Base-by-base conservation (phyloP, 2,113 vertebrate genomes). In the Tachysurus fulvidraco region DNA sequence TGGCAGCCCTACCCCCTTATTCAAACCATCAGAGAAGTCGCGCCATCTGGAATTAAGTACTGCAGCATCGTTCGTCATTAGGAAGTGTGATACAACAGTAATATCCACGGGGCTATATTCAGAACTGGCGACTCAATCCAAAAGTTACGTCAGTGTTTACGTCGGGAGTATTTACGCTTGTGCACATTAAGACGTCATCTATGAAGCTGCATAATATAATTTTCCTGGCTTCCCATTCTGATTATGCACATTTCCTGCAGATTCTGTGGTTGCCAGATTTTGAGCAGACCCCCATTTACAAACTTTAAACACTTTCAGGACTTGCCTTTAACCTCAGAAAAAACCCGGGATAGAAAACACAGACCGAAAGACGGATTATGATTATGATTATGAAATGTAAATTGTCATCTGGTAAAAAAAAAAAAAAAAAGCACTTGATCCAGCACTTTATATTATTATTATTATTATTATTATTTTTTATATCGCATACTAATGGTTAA, bases 1-100 rank as follows among this genome's bases (percentile, higher is more conserved):
- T 25, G 4, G 41, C 23, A 44, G 28, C 65, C 74, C 83, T 12
- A 41, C 28, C 65, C 65, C 80, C 55, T 80, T 64, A 57, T 44
- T n/a, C 46, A 14, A 65, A 77, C 1, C 67, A 36, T 78, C 73
- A 46, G 74, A 60, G 25, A 28, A 64, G 64, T 50, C 65, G 9
- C 44, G 52, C 85, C 85, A 86, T 86, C 85, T 86, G 79, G 67
- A 87, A 23, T 44, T 4, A 19, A 81, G 54, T 88, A 81, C 46
- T 80, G 21, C 54, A 78, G 71, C 8, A 36, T 46, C 86, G 65
- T 76, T 64, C 67, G 11, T 64, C 9, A 10, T 77, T 41, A 44
- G 19, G 86, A 57, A 30, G 41, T 25, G 50, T 8, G 64, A 41
- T 4, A 0, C 69, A 36, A 54, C 52, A 28, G 62, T 54, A 25